phyloP scores from a whole-genome alignment of 1,140 invertebrate species.

The Calosoma granatense region DNA sequence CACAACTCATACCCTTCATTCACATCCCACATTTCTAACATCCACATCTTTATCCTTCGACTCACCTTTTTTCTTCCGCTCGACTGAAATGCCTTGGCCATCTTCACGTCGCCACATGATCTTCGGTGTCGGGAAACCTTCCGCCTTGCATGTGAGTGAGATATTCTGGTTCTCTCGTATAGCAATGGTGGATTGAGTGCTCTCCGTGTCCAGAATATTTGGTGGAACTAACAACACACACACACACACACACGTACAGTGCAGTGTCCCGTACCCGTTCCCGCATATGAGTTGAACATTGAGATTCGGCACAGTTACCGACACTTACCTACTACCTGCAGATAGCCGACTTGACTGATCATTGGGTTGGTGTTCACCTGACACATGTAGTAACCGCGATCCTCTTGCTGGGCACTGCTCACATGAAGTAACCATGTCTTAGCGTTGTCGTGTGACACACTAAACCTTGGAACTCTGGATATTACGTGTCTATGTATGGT shows the following conservation, averaged over 20 bases:
- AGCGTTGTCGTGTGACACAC: slow-evolving; percentile 81
- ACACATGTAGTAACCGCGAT: slow-evolving; percentile 85
- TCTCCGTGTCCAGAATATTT: slow-evolving; percentile 75
- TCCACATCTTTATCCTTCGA: neutral
- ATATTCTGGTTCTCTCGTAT: slow-evolving; percentile 84
- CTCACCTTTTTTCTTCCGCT: slow-evolving; percentile 72
- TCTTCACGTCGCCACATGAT: slow-evolving; percentile 87
- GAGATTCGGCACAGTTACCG: too few relatives aligned
- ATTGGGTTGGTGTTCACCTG: slow-evolving; percentile 94
- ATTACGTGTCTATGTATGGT: slow-evolving; percentile 87
- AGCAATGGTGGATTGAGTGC: slow-evolving; percentile 77
- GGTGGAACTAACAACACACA: slow-evolving; percentile 89
- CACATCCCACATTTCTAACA: neutral
- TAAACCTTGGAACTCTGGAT: slow-evolving; percentile 73
- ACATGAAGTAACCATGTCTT: slow-evolving; percentile 86
- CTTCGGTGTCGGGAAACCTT: slow-evolving; percentile 78
- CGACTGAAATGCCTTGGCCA: slow-evolving; percentile 68
- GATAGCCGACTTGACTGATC: slow-evolving; percentile 87
- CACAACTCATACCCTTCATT: neutral
- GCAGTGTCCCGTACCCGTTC: too few relatives aligned
- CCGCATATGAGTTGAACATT: too few relatives aligned
- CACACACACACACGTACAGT: too few relatives aligned
- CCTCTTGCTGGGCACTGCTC: slow-evolving; percentile 76
- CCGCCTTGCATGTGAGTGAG: slow-evolving; percentile 77
- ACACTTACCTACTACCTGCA: slow-evolving; percentile 85